Evolutionary conservation across 2,797 vertebrate genomes (phyloP).

Genomic region (Sphenodon punctatus): DNA sequence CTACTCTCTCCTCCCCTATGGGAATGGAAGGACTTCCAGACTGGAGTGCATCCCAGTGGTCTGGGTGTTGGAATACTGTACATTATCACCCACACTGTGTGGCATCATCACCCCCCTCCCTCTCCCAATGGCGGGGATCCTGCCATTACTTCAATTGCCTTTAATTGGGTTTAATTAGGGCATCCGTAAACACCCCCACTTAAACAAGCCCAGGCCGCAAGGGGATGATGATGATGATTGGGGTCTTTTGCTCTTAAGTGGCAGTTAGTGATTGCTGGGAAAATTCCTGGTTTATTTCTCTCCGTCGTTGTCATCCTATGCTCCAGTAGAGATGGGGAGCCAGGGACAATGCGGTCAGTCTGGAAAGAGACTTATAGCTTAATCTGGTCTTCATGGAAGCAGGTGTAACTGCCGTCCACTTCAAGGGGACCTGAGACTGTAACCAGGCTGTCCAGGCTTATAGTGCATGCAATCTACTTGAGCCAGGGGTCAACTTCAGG

Average conservation of each 20-base stretch:
- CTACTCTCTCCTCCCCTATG: accelerated
- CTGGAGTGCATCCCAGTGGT: not conserved
- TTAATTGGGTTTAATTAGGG: not conserved
- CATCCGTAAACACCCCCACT: not conserved
- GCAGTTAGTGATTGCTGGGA: not conserved
- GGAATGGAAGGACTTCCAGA: accelerated
- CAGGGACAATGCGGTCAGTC: not conserved
- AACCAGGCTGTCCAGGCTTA: no score
- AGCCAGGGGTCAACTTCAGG: no score
- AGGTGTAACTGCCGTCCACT: not conserved
- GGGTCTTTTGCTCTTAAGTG: not conserved
- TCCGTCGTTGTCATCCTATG: not conserved
- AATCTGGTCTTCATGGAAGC: not conserved
- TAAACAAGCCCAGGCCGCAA: not conserved
- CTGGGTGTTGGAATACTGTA: not conserved
- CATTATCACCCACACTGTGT: not conserved
- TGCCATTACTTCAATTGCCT: not conserved
- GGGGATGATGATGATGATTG: accelerated
- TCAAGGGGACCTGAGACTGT: not conserved
- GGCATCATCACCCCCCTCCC: accelerated
- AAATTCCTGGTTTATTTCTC: not conserved
- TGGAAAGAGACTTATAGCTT: not conserved
- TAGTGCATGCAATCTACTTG: no score
- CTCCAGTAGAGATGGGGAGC: not conserved
- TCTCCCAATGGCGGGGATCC: accelerated